Evolutionary conservation across 1,140 invertebrate species (phyloP).

Genomic region (Drosophila sp.): DNA sequence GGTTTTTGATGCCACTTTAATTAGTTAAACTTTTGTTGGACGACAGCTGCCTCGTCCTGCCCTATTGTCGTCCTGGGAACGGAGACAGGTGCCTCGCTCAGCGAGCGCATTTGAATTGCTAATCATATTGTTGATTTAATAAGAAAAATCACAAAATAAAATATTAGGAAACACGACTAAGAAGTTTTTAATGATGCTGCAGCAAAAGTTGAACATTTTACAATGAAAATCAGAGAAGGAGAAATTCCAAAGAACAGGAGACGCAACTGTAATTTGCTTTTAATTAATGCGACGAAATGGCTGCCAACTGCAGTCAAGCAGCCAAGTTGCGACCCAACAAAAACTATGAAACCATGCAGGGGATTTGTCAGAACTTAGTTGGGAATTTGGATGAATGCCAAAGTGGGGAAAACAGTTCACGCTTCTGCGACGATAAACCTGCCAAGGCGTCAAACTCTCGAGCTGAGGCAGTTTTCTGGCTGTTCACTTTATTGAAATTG

Average conservation of each 20-base stretch:
- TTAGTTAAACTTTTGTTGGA: constrained; percentile 62
- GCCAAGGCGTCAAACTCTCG: constrained; percentile 35
- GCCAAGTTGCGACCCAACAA: constrained; percentile 2
- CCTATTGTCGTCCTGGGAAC: constrained; percentile 58
- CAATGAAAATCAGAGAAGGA: constrained; percentile 2
- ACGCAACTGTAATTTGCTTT: constrained; percentile 69
- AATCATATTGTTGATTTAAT: constrained; percentile 71
- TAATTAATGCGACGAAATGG: constrained; percentile 69
- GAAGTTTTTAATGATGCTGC: constrained; percentile 81
- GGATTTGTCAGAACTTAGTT: constrained; percentile 32
- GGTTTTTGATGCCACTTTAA: constrained; percentile 69
- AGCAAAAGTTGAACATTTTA: constrained; percentile 51
- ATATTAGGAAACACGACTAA: constrained; percentile 39
- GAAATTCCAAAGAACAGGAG: constrained; percentile 24
- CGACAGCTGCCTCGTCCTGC: constrained; percentile 37
- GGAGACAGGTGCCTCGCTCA: constrained; percentile 46
- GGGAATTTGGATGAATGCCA: constrained; percentile 33
- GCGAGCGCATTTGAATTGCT: constrained; percentile 71
- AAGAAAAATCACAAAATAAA: constrained; percentile 37
- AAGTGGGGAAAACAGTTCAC: constrained; percentile 14
- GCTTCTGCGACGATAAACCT: constrained; percentile 33
- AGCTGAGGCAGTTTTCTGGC: background rate
- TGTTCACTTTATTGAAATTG: constrained; percentile 17
- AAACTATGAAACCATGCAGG: constrained; percentile 10
- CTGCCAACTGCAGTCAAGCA: constrained; percentile 42